Evolutionary conservation across 1,140 invertebrate species (phyloP).

Genomic region (Drosophila neocordata): DNA sequence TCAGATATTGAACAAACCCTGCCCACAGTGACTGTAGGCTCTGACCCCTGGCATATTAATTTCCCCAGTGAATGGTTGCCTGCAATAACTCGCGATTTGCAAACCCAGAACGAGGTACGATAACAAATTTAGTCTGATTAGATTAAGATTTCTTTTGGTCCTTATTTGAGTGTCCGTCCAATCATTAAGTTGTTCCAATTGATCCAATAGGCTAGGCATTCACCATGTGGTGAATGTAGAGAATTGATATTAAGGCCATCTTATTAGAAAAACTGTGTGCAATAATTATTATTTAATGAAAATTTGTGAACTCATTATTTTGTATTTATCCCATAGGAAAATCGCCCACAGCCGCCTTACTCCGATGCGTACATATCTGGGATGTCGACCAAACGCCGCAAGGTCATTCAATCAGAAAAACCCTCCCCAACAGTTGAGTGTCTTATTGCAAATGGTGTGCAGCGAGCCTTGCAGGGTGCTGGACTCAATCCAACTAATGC

Average conservation of each 20-base stretch:
- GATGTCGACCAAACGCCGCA: slow-evolving; percentile 91
- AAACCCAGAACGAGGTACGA: slow-evolving; percentile 86
- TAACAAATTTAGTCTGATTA: not conserved
- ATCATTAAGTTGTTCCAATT: too few species aligned
- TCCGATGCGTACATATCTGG: slow-evolving; percentile 93
- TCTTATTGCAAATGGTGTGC: slow-evolving; percentile 83
- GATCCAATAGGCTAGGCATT: too few species aligned
- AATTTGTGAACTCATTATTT: too few species aligned
- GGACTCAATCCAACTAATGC: slow-evolving; percentile 82
- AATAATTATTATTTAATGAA: too few species aligned
- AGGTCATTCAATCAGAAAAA: slow-evolving; percentile 85
- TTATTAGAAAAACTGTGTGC: too few species aligned
- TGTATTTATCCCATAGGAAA: slow-evolving; percentile 19
- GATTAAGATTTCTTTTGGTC: not conserved
- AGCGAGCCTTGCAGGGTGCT: slow-evolving; percentile 83
- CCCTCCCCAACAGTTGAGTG: slow-evolving; percentile 81
- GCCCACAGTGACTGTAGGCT: slow-evolving; percentile 84
- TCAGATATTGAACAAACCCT: slow-evolving; percentile 64
- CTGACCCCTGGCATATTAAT: slow-evolving; percentile 85
- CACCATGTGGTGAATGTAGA: too few species aligned
- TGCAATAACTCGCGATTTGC: slow-evolving; percentile 89
- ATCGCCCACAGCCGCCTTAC: slow-evolving; percentile 81
- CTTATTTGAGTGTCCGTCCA: not conserved
- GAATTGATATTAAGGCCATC: too few species aligned
- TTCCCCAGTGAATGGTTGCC: slow-evolving; percentile 90